Evolutionary conservation across 2,888 invertebrate species (phyloP), one percentile per base, ranked within the genome.

Genomic region (Arctia plantaginis): DNA sequence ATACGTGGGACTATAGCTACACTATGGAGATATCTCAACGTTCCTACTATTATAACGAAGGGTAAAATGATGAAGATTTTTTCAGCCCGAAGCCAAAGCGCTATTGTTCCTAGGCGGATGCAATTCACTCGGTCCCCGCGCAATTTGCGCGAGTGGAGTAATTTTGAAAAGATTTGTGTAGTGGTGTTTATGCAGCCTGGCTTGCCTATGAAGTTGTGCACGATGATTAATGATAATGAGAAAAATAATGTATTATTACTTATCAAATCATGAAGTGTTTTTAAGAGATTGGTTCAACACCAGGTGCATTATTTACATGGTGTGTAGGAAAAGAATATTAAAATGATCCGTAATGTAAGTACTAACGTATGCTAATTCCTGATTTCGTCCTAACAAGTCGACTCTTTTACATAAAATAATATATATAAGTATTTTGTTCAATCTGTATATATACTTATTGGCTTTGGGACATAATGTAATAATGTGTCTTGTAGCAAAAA

Each of bases 71-170:
- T 92, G 93, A 90, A 87, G 89, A 88, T 88, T 90, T 93, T 85
- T 90, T 91, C 86, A 91, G 89, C 90, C 89, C 87, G 90, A 89
- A 91, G 93, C 92, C 86, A 91, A 92, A 93, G 93, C 91, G 88
- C 90, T 91, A 94, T 95, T 95, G 95, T 95, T 95, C 93, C 90
- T 91, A 89, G 91, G 89, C 94, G 95, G 94, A 95, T 95, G 94
- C 94, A 94, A 95, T 95, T 95, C 94, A 92, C 92, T 94, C 93
- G 92, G 91, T 90, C 91, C 86, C 92, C 90, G 93, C 93, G 92
- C 94, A 94, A 95, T 94, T 94, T 94, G 93, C 89, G 93, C 92
- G 92, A 94, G 93, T 93, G 92, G 92, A 94, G 93, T 92, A 89
- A 93, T 93, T 94, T 92, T 90, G 91, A 93, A 91, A 89, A 91